These are phyloP conservation scores for Pseudopleuronectes americanus DNA, from an alignment of 2,797 vertebrate genomes.

Conservation along the genomic window DNA sequence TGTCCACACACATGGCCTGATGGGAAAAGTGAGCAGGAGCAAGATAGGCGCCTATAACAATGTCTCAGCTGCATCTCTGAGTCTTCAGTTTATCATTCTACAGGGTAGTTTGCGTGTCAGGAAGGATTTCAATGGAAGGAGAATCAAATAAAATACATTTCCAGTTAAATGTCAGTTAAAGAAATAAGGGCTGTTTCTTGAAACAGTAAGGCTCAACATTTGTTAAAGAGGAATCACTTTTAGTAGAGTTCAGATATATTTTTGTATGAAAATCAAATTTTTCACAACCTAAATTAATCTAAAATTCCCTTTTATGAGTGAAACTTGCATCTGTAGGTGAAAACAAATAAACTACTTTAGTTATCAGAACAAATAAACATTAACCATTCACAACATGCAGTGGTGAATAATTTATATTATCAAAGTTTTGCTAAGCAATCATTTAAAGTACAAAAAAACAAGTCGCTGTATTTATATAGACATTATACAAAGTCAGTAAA, in stretches of 20 bases:
- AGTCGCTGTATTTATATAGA: not conserved
- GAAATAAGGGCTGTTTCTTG: too few species aligned
- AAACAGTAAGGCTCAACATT: not conserved
- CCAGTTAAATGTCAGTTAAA: not conserved
- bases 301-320: not conserved
- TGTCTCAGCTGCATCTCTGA: not conserved
- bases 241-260: not conserved
- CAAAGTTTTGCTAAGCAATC: constrained; percentile 1
- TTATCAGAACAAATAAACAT: not conserved
- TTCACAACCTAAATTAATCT: not conserved
- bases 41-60: not conserved
- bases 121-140: not conserved
- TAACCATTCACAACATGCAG: constrained; percentile 2
- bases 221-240: not conserved
- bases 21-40: constrained; percentile 26
- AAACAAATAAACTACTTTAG: not conserved
- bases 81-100: not conserved
- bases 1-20: constrained; percentile 53
- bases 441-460: too few species aligned
- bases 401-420: too few species aligned
- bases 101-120: not conserved
- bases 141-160: not conserved
- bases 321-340: not conserved
- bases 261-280: not conserved
- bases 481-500: not conserved